Base-by-base conservation (phyloP, 1,140 invertebrate genomes). In the Drosophila pseudoobscura region DNA sequence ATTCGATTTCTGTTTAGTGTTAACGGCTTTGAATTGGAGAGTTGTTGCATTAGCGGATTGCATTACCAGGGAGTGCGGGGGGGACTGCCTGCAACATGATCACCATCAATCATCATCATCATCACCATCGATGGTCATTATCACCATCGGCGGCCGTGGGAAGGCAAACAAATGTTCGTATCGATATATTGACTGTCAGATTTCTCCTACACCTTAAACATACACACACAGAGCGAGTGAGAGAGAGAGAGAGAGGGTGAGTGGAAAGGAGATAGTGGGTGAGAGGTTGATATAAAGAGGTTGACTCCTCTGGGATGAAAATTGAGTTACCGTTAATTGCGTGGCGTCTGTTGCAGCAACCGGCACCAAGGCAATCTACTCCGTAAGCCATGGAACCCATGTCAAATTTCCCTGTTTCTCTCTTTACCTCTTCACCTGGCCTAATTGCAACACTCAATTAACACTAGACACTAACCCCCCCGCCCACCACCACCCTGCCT, bases 361-460 rank as follows among this genome's bases (percentile, higher is more conserved):
- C 45, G 45, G 50, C 17, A 17, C 17, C 17, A 29, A 49, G 29
- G 1, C 17, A 52, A 43, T 20, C 60, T 50, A 15, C 39, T 31
- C 6, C 55, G 15, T 13, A 51, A 47, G 35, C n/a, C 56, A 17
- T 39, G 35, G 35, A 5, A 13, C 35, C 35, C 35, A 13, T 39
- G 35, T 39, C 35, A 11, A 5, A 39, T 13, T 49, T 22, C 26
- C 44, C 35, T 46, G 44, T 9, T 51, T 49, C n/a, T 29, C 17
- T 5, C 9, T 51, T 39, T 39, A 2, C 35, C 49, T 66, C 35
- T 56, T 26, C 73, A 62, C 64, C 64, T 72, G 35, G 35, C 78
- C 77, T 87, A 88, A 87, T 87, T 88, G 76, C 83, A 66, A 47
- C 83, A 88, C 52, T 65, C 61, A 89, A 83, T 88, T 89, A 89